Percentiles rank a stretch among this genome's conserved stretches.
Evolutionary conservation across 2,797 vertebrate genomes (phyloP).

Genomic region (Crax fasciolata): DNA sequence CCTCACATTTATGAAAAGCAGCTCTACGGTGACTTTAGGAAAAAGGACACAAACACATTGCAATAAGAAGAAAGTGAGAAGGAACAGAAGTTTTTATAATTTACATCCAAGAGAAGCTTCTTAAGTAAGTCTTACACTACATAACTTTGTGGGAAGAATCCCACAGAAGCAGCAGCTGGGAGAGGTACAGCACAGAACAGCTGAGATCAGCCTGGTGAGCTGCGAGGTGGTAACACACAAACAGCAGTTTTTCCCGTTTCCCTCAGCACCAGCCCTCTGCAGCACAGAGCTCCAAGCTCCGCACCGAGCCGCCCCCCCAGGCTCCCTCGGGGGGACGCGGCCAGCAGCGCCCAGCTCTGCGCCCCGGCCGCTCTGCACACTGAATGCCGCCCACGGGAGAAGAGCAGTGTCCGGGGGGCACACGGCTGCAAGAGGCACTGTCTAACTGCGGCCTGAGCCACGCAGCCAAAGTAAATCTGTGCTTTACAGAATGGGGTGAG

Average conservation of each 20-base stretch:
- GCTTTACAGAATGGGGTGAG: accelerated
- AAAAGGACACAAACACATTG: background rate
- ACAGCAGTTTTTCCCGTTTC: background rate
- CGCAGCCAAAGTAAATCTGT: accelerated
- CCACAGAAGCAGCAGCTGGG: accelerated
- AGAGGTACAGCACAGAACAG: background rate
- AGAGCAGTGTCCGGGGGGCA: accelerated
- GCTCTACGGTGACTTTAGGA: too few species aligned
- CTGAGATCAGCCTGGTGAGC: background rate
- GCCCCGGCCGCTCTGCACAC: too few species aligned
- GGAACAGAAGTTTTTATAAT: background rate
- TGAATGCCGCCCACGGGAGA: background rate
- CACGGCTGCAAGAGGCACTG: accelerated
- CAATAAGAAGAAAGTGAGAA: background rate
- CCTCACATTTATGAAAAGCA: too few species aligned
- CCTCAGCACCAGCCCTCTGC: background rate
- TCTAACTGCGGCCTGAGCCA: accelerated
- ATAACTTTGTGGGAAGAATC: background rate
- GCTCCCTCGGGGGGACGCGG: background rate
- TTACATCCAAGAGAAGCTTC: background rate
- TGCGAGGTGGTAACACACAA: background rate
- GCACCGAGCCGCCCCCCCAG: too few species aligned
- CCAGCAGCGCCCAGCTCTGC: background rate
- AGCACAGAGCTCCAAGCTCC: background rate
- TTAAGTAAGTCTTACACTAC: background rate